A percentile compares a stretch with the other conserved stretches of the same genome.
Conservation (phyloP, 1,140 invertebrate species). For the Drosophila neocordata region DNA sequence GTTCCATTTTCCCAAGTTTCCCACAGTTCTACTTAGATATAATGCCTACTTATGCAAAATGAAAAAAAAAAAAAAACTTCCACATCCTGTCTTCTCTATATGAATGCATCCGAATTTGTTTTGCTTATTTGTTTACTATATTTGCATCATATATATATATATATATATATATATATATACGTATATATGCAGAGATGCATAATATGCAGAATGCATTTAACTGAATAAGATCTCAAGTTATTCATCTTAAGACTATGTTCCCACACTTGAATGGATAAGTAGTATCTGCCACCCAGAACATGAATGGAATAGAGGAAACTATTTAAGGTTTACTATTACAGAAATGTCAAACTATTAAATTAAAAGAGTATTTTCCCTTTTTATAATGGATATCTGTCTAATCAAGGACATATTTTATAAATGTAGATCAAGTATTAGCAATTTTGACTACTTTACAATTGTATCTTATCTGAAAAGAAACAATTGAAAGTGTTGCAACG, state of each 20-base stretch:
- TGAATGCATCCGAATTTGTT: conserved; percentile 34
- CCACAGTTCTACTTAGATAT: conserved; percentile 2
- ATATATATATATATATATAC: no score
- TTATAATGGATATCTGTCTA: no score
- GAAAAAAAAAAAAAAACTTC: conserved; percentile 37
- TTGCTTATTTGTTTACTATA: conserved; percentile 29
- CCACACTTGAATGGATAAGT: background rate
- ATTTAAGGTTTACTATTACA: conserved; percentile 7
- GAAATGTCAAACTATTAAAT: conserved; percentile 35
- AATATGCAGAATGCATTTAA: background rate
- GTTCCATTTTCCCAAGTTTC: background rate
- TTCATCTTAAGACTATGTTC: background rate
- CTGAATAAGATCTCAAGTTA: background rate
- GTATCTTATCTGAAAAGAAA: background rate
- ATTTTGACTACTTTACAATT: no score
- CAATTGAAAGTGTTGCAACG: conserved; percentile 38
- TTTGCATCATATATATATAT: background rate
- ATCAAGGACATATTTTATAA: background rate
- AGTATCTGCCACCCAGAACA: background rate
- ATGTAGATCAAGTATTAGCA: background rate
- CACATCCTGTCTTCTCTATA: conserved; percentile 38
- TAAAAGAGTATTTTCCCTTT: no score
- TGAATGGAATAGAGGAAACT: background rate
- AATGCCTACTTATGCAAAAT: conserved; percentile 33
- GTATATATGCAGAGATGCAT: background rate